These are phyloP conservation scores for Nephrotoma appendiculata DNA, from an alignment of 2,888 invertebrate genomes.

Conservation along the genomic window DNA sequence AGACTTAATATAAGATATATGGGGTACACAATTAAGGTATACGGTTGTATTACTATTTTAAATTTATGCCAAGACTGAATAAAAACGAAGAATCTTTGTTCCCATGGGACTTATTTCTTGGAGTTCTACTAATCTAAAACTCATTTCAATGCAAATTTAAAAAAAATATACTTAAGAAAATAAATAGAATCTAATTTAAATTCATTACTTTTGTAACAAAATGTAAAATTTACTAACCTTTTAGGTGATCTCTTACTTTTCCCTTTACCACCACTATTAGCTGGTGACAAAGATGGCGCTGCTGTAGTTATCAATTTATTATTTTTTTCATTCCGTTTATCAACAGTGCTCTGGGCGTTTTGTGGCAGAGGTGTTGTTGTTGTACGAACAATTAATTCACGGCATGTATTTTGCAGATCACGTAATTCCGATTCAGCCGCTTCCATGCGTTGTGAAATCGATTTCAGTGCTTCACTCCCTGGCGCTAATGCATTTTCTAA, in stretches of 20 bases:
- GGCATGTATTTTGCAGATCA: conserved; percentile 48
- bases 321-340: not conserved
- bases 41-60: not conserved
- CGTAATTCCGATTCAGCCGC: conserved; percentile 52
- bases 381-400: conserved; percentile 38
- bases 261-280: not conserved
- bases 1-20: not conserved
- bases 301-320: not conserved
- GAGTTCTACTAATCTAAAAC: not conserved
- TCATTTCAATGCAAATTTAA: conserved; percentile 1
- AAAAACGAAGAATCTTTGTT: not conserved
- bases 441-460: conserved; percentile 47
- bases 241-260: conserved; percentile 7
- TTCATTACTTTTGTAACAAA: conserved; percentile 3
- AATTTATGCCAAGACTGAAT: not conserved
- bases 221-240: conserved; percentile 6
- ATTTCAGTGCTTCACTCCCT: conserved; percentile 46
- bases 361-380: conserved; percentile 26
- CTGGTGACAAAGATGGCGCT: conserved; percentile 2
- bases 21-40: not conserved
- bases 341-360: not conserved
- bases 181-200: conserved; percentile 4
- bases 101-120: not conserved
- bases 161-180: not conserved
- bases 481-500: conserved; percentile 49